Evolutionary conservation across 1,140 invertebrate genomes (phyloP).

Genomic region (Magallana angulata): DNA sequence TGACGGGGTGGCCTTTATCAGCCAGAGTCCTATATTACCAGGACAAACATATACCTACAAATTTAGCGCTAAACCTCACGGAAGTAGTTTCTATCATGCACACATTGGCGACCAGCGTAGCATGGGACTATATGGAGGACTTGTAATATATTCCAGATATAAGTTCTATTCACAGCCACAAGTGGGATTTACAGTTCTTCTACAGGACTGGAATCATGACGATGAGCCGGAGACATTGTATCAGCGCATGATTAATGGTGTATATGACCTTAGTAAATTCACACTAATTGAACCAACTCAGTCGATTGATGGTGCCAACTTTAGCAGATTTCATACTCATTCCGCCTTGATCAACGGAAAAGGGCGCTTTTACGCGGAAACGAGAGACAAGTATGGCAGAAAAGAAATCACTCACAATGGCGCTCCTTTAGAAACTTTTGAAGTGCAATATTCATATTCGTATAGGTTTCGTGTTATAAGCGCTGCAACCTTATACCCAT

Average conservation of each 20-base stretch:
- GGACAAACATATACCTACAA: constrained; percentile 90
- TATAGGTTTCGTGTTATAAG: constrained; percentile 45
- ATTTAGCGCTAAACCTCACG: constrained; percentile 79
- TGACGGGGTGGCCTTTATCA: constrained; percentile 94
- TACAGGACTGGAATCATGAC: constrained; percentile 55
- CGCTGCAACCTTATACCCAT: constrained; percentile 62
- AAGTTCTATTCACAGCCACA: constrained; percentile 87
- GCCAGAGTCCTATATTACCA: constrained; percentile 92
- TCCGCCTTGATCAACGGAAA: constrained; percentile 58
- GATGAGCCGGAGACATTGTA: constrained; percentile 41
- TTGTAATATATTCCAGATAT: constrained; percentile 82
- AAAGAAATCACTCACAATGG: constrained; percentile 83
- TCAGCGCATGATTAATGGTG: constrained; percentile 72
- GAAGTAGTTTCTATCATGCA: constrained; percentile 75
- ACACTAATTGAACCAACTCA: background rate
- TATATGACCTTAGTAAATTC: constrained; percentile 1
- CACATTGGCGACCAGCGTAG: constrained; percentile 71
- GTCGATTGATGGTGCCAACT: constrained; percentile 25
- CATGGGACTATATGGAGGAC: constrained; percentile 68
- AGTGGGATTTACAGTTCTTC: constrained; percentile 81
- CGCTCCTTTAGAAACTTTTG: constrained; percentile 56
- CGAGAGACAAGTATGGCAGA: constrained; percentile 77
- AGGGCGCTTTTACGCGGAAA: constrained; percentile 49
- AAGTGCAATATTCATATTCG: constrained; percentile 39
- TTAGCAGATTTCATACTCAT: constrained; percentile 55